Percentiles rank a stretch among this genome's conserved stretches.
Conservation (phyloP, 2,797 vertebrate species). For the Trachurus trachurus region DNA sequence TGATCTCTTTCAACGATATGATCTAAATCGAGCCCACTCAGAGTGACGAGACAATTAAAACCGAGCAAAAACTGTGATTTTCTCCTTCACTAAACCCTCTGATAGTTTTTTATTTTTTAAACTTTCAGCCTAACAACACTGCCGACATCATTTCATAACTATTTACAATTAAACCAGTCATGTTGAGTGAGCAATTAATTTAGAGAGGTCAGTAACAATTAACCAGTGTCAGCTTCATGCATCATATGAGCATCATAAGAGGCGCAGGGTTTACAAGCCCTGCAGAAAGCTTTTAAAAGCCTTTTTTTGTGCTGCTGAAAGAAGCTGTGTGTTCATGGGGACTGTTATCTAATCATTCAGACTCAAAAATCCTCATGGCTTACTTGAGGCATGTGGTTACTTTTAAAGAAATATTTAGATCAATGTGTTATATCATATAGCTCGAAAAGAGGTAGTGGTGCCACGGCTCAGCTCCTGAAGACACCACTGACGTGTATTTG, state of each 20-base stretch:
- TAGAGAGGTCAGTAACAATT: constrained; percentile 22
- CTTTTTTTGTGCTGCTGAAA: constrained; percentile 49
- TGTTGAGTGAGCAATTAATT: constrained; percentile 2
- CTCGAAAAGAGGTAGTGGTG: not conserved
- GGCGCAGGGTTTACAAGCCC: constrained; percentile 10
- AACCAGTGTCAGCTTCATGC: constrained; percentile 17
- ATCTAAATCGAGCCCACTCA: constrained; percentile 51
- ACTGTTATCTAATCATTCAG: constrained; percentile 46
- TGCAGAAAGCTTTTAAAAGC: constrained; percentile 26
- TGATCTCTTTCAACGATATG: constrained; percentile 32
- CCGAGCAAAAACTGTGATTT: not conserved
- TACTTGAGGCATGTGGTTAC: constrained; percentile 9
- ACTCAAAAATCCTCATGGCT: constrained; percentile 29
- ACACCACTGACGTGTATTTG: not conserved
- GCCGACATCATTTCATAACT: not conserved
- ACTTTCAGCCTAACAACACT: not conserved
- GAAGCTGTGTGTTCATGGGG: constrained; percentile 22
- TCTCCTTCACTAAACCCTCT: not conserved
- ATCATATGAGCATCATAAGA: constrained; percentile 61
- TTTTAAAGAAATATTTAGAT: constrained; percentile 32
- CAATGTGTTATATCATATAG: not conserved
- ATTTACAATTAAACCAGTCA: not conserved
- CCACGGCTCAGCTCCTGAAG: not conserved
- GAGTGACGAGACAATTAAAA: constrained; percentile 25
- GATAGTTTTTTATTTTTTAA: not conserved